phyloP scores from a whole-genome alignment of 1,140 invertebrate genomes.

The Sinella curviseta region DNA sequence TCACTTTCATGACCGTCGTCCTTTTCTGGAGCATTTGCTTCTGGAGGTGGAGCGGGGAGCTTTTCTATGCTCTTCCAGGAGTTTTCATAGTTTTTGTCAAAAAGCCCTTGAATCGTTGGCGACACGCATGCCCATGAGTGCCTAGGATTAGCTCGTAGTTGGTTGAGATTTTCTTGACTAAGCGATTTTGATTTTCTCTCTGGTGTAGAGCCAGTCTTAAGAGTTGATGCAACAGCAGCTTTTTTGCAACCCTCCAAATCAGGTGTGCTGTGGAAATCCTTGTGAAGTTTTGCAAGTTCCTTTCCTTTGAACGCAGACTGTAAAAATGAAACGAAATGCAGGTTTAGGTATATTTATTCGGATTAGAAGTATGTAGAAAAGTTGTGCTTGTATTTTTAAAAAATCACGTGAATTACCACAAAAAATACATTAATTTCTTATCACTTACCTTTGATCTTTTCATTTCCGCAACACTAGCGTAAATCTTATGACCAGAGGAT shows the following conservation, averaged over 20 bases:
- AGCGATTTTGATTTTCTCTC: slow-evolving; percentile 51
- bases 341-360: neutral
- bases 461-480: slow-evolving; percentile 93
- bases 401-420: neutral
- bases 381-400: neutral
- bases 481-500: slow-evolving; percentile 68
- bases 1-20: slow-evolving; percentile 43
- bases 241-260: slow-evolving; percentile 61
- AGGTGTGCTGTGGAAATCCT: slow-evolving; percentile 85
- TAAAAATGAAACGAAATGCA: slow-evolving; percentile 5
- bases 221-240: neutral
- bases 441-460: slow-evolving; percentile 75
- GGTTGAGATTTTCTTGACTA: slow-evolving; percentile 56
- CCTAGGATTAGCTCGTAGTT: slow-evolving; percentile 50
- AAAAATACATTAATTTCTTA: neutral
- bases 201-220: slow-evolving; percentile 39
- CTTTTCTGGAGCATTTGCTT: slow-evolving; percentile 65
- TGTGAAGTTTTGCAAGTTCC: slow-evolving; percentile 61
- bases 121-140: slow-evolving; percentile 54
- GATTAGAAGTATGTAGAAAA: neutral
- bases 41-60: slow-evolving; percentile 24
- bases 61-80: slow-evolving; percentile 51
- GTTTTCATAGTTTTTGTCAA: slow-evolving; percentile 55
- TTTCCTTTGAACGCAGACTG: slow-evolving; percentile 46
- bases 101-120: slow-evolving; percentile 43